Conservation (phyloP, 2,888 invertebrate species). For the Macaria liturata region DNA sequence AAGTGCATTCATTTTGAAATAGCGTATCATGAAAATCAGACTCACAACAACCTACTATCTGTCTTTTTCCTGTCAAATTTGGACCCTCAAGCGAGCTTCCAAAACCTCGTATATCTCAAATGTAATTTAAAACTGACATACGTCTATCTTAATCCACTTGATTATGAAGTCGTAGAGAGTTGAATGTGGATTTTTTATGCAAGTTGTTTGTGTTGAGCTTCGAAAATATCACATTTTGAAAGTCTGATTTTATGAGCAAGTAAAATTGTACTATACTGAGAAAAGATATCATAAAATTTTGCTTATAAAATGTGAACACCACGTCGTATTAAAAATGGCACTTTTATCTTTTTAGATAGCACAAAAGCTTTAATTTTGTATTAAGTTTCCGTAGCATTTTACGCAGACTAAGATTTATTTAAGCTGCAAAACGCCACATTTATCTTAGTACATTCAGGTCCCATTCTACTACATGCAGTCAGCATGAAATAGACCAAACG, state of each 20-base stretch:
- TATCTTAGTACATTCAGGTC: slow-evolving; percentile 47
- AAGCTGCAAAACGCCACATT: slow-evolving; percentile 36
- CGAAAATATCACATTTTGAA: too few species aligned
- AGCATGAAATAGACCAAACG: slow-evolving; percentile 60
- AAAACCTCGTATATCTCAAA: slow-evolving; percentile 22
- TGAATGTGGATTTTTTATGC: slow-evolving; percentile 8
- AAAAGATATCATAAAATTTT: too few species aligned
- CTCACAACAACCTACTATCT: slow-evolving; percentile 61
- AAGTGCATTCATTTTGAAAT: slow-evolving; percentile 12
- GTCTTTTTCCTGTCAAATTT: slow-evolving; percentile 69
- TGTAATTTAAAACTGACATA: slow-evolving; percentile 44
- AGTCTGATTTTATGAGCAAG: too few species aligned
- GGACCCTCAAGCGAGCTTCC: slow-evolving; percentile 39
- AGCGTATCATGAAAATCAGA: slow-evolving; percentile 51
- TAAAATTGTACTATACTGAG: too few species aligned
- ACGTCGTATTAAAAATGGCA: too few species aligned
- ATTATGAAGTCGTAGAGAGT: slow-evolving; percentile 23
- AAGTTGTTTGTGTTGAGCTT: neutral
- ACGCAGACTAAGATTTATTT: slow-evolving; percentile 19
- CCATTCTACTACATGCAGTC: slow-evolving; percentile 41
- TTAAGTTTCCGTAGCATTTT: neutral
- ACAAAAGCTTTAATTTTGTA: neutral
- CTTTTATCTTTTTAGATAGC: too few species aligned
- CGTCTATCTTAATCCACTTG: slow-evolving; percentile 53
- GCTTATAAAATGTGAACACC: too few species aligned